Percentiles rank a stretch among this genome's conserved stretches.
phyloP scores from a whole-genome alignment of 2,113 vertebrate genomes.

The Henicopernis longicauda region DNA sequence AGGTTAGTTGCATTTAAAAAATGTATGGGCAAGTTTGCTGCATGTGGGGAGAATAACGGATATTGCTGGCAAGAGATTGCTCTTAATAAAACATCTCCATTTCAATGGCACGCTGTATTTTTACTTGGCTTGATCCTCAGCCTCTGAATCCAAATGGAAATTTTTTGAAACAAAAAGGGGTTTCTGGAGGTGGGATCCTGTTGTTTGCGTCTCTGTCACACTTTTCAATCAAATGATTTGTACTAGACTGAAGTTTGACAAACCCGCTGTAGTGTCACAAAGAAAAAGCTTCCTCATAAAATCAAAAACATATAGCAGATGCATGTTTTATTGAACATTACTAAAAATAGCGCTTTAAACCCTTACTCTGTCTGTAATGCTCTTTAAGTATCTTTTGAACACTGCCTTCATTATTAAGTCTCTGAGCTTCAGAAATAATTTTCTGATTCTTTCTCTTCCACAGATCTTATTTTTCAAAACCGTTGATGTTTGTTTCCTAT shows the following conservation, averaged over 20 bases:
- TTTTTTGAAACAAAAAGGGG: conserved; percentile 38
- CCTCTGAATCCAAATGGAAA: conserved; percentile 11
- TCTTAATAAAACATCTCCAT: conserved; percentile 40
- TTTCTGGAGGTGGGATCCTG: conserved; percentile 21
- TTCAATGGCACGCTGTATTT: not conserved
- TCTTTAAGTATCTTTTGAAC: conserved; percentile 64
- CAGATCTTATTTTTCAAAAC: conserved; percentile 31
- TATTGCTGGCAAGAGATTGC: conserved; percentile 34
- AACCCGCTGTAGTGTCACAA: not conserved
- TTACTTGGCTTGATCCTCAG: conserved; percentile 39
- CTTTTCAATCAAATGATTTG: conserved; percentile 35
- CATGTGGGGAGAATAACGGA: conserved; percentile 43
- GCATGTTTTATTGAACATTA: conserved; percentile 64
- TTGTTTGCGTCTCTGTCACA: conserved; percentile 10
- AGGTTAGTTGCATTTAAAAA: conserved; percentile 64
- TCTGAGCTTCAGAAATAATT: conserved; percentile 57
- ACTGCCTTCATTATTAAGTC: conserved; percentile 62
- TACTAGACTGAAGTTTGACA: conserved; percentile 54
- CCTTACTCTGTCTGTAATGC: conserved; percentile 63
- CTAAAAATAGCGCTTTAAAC: conserved; percentile 63
- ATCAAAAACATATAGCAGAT: conserved; percentile 67
- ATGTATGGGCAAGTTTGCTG: conserved; percentile 52
- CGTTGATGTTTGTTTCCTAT: conserved; percentile 2
- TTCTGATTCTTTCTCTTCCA: conserved; percentile 32
- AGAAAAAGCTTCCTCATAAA: conserved; percentile 48